A percentile compares a stretch with the other conserved stretches of the same genome.
phyloP scores from a whole-genome alignment of 2,888 invertebrate genomes.

The Endotricha flammealis region DNA sequence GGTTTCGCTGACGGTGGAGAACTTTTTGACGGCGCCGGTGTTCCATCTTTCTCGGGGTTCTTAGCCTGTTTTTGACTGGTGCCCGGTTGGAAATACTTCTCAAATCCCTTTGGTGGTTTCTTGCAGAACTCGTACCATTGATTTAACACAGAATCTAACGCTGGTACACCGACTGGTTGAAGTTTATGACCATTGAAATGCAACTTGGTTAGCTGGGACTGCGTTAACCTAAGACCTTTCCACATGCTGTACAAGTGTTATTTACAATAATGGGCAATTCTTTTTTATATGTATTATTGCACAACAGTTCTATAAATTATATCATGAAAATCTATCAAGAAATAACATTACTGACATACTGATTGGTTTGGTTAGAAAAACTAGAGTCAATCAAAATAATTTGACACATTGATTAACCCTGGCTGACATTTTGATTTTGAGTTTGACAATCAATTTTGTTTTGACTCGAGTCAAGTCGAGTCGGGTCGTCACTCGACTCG shows the following conservation, averaged over 20 bases:
- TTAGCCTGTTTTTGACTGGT: slow-evolving; percentile 66
- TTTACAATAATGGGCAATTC: slow-evolving; percentile 42
- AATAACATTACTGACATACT: slow-evolving; percentile 56
- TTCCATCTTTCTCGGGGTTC: slow-evolving; percentile 50
- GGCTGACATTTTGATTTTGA: too few species aligned
- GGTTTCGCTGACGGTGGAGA: slow-evolving; percentile 57
- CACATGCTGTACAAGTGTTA: slow-evolving; percentile 56
- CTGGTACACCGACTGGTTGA: slow-evolving; percentile 69
- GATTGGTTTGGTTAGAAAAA: slow-evolving; percentile 50
- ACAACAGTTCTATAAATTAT: slow-evolving; percentile 51
- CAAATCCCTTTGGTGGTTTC: slow-evolving; percentile 94
- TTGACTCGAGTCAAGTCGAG: too few species aligned
- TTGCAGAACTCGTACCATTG: slow-evolving; percentile 83
- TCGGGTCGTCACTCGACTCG: too few species aligned
- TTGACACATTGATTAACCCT: background rate
- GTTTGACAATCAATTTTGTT: slow-evolving; percentile 11
- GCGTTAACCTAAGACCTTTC: slow-evolving; percentile 69
- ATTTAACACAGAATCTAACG: slow-evolving; percentile 78
- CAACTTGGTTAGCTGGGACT: slow-evolving; percentile 65
- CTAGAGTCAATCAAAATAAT: slow-evolving; percentile 33
- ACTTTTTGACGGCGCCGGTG: slow-evolving; percentile 60
- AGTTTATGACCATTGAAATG: slow-evolving; percentile 64
- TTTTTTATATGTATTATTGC: slow-evolving; percentile 47
- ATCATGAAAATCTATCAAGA: slow-evolving; percentile 54
- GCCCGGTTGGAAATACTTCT: slow-evolving; percentile 90